Evolutionary conservation across 2,888 invertebrate species (phyloP), one percentile per base, ranked within the genome.

Genomic region (Bimastos eiseni): DNA sequence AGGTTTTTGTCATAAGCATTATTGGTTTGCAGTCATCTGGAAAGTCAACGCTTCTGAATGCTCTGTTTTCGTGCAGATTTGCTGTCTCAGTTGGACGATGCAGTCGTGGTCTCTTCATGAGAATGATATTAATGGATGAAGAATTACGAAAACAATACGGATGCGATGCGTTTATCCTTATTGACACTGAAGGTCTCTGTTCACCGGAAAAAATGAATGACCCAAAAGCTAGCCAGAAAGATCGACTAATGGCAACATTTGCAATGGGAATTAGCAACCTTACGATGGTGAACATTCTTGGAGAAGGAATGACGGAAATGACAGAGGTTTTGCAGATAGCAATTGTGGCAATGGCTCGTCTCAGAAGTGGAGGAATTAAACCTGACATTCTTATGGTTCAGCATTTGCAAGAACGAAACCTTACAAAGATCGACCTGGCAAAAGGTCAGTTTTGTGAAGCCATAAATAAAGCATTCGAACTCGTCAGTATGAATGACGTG

Each of bases 231-330:
- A 84, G 84, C 21, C 84, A 84, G 19, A 84, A 33, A 36, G 84
- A 84, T 11, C 1, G 84, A 34, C 33, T 84, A 21, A 84, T 84
- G 84, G 84, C 84, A 33, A 84, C 84, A 1, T 84, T 34, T 8
- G 84, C 84, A 34, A 84, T 84, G 84, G 84, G 84, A 34, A 33
- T 84, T 84, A 84, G 84, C 34, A 84, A 84, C 33, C 84, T 84
- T 13, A 84, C 84, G 33, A 84, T 84, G 8, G 84, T 84, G 17
- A 84, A 84, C 21, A 84, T 84, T 84, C 84, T 84, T 84, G 84
- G 84, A 11, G 84, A 84, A 84, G 84, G 84, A 84, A 84, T 84
- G 84, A 84, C 84, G 34, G 84, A 84, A 84, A 84, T 84, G 84
- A 84, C 84, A 19, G 84, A 84, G 33, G 21, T 84, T 33, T 11